Base-by-base conservation (phyloP, 2,113 vertebrate genomes). In the Peromyscus polionotus region DNA sequence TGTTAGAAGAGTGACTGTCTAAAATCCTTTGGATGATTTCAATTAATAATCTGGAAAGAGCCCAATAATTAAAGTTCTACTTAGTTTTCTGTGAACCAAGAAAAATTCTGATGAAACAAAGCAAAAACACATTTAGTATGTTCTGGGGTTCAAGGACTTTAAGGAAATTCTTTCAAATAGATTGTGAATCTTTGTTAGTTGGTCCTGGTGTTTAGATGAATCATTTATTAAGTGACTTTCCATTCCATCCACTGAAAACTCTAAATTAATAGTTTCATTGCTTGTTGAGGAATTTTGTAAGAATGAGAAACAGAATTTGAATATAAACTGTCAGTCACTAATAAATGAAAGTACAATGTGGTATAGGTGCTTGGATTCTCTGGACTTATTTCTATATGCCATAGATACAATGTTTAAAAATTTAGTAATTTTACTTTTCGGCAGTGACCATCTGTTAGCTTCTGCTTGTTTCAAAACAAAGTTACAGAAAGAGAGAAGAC, bases 401-500 rank as follows among this genome's bases (percentile, higher is more conserved):
- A 57, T 88, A 67, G 67, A 70, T 61, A 1, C 48, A 95, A 51
- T 83, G 61, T 57, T 86, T 91, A 26, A 93, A 96, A 92, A 26
- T 65, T 90, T 95, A 54, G 39, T 83, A 84, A 39, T 57, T 79
- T 26, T 67, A 83, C 83, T 94, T 83, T 97, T 86, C 81, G 39
- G 14, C 51, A 93, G 65, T 89, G 77, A 68, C 13, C 36, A 76
- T 88, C 90, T 94, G 45, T 54, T 80, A 85, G 22, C 88, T 94
- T 97, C 63, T 92, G 10, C 73, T 91, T 77, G 13, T 95, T 94
- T 88, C 54, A 67, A 85, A 95, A 92, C 59, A 93, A 75, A 95
- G 91, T 81, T 72, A 77, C 45, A 68, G 17, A 83, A 67, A n/a
- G 19, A 5, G 33, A 88, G 10, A 85, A 83, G 88, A 65, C 28